Evolutionary conservation across 2,888 invertebrate species (phyloP), one percentile per base, ranked within the genome.

Genomic region (Trachelus troglodyta): DNA sequence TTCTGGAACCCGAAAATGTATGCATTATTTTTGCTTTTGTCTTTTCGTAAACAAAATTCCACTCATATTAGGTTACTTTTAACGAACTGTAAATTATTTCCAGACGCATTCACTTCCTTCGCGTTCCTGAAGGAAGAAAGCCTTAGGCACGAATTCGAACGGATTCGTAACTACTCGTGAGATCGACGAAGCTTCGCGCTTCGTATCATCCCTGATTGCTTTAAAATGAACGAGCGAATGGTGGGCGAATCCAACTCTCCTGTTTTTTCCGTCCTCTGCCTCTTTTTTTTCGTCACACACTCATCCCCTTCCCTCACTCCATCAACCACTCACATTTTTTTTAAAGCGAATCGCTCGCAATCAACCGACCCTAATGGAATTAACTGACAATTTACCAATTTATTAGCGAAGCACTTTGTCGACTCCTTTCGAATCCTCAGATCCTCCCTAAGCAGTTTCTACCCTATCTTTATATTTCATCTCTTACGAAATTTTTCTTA

Each of bases 361-460:
- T 87, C 84, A 85, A 83, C 35, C 35, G 6, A 12, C 30, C 35
- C n/a, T 74, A 74, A 89, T 86, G 83, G 83, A 87, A 88, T 88
- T 88, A 88, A 88, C 85, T 85, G 79, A 79, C 83, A 85, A 85
- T 85, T 85, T 85, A 85, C 85, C 85, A 84, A 86, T 85, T 86
- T 86, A 85, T 86, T 84, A 86, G 82, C 83, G 79, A 78, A 75
- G 75, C 74, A 76, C 35, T 78, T 76, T 73, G 31, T 34, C n/a
- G 31, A 12, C 0, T 35, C 74, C 35, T 74, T 35, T 74, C 35
- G 11, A 34, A 30, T 34, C 9, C 35, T 35, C 74, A 23, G 23
- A 0, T 37, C 2, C 15, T 23, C 23, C 23, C 12, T 34, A n/a
- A 31, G 74, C 34, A 56, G 9, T 40, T 79, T 77, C 79, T 77